Base-by-base conservation (phyloP, 2,113 vertebrate species). In the Tetrao urogallus region DNA sequence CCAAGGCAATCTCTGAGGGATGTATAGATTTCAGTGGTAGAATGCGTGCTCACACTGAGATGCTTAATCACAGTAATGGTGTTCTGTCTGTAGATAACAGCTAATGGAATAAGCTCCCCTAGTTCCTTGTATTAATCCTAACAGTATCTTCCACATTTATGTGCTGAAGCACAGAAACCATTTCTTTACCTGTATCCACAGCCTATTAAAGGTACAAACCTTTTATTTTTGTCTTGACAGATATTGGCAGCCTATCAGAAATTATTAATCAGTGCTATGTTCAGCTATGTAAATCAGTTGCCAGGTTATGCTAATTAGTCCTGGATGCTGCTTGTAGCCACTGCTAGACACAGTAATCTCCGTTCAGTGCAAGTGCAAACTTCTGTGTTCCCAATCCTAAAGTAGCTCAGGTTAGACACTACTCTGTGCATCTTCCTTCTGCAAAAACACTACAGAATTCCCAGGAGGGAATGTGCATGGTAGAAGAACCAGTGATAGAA, bases 111-210 rank as follows among this genome's bases (percentile, higher is more conserved):
- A 66, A 70, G 36, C 14, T 48, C n/a, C 1, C 3, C n/a, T 79
- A 4, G 0, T 12, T 66, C 77, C n/a, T 75, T 50, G 1, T 5
- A 2, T 24, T 76, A 50, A 63, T 57, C 71, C 78, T 38, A 82
- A 69, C 21, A 57, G 8, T 1, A 22, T n/a, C 43, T 79, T 73
- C 32, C 81, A 70, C 0, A 0, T 13, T 14, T 78, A 32, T 5
- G 61, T 0, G 2, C 42, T 2, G 1, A 67, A 86, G 79, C 38
- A 71, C 8, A 52, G n/a, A 34, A 57, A 32, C 32, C 13, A 8
- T 48, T 34, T 63, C 28, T 86, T 85, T 65, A 36, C 40, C 45
- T 38, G 21, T 18, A 32, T 18, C 45, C 50, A 28, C 3, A 58
- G 18, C 34, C 60, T 27, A 54, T 57, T 58, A 57, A 76, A 76